Conservation (phyloP, 2,888 invertebrate species). For the Drosophila prolongata region DNA sequence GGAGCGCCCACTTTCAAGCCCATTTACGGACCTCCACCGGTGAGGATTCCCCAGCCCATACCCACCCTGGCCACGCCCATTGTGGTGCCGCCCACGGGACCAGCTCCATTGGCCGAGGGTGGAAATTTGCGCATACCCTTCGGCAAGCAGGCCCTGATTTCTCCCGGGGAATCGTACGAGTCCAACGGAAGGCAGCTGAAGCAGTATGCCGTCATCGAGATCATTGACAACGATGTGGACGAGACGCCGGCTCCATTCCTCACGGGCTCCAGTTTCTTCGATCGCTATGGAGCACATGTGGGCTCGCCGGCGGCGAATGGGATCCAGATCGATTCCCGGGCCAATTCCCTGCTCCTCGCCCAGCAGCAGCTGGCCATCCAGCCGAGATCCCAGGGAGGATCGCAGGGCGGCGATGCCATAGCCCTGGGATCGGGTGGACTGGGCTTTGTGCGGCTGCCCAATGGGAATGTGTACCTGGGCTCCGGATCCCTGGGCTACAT, state of each 20-base stretch:
- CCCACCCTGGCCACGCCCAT: constrained; percentile 31
- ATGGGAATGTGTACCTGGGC: constrained; percentile 83
- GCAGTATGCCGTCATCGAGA: constrained; percentile 84
- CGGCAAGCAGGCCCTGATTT: constrained; percentile 72
- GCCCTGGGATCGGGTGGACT: constrained; percentile 84
- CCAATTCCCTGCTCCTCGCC: constrained; percentile 60
- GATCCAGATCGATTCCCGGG: constrained; percentile 65
- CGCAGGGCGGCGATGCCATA: constrained; percentile 60
- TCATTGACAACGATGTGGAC: constrained; percentile 82
- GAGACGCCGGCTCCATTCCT: constrained; percentile 77
- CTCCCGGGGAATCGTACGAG: constrained; percentile 72
- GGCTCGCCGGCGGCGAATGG: constrained; percentile 54
- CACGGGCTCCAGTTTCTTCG: constrained; percentile 65
- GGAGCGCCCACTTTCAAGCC: constrained; percentile 33
- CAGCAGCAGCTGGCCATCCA: constrained; percentile 62
- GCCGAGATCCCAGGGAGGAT: constrained; percentile 37
- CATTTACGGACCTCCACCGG: constrained; percentile 30
- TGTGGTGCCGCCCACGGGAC: constrained; percentile 54
- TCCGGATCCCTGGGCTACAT: constrained; percentile 84
- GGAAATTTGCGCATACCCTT: constrained; percentile 74
- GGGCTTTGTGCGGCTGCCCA: constrained; percentile 83
- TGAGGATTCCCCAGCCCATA: background rate
- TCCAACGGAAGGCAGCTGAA: constrained; percentile 82
- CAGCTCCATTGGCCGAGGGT: constrained; percentile 41
- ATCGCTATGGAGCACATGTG: constrained; percentile 72